phyloP scores from a whole-genome alignment of 2,797 vertebrate genomes.

The Sphaeramia orbicularis region DNA sequence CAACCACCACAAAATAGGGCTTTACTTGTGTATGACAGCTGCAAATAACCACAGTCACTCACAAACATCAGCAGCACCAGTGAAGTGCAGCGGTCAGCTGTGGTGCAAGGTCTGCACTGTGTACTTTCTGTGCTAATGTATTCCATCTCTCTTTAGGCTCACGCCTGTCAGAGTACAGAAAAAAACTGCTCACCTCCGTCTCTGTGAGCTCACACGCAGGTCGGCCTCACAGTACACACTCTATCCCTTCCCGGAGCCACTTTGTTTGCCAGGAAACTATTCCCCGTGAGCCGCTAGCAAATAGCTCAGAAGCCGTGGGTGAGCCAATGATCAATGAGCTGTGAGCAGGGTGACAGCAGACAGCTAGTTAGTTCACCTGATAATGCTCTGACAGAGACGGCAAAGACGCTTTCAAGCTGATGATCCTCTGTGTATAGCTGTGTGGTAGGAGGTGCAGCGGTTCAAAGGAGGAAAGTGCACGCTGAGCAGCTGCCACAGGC shows the following conservation, averaged over 20 bases:
- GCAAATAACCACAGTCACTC: constrained; percentile 51
- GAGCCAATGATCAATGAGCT: constrained; percentile 62
- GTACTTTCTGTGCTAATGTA: constrained; percentile 58
- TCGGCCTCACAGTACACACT: constrained; percentile 52
- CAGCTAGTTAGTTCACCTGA: constrained; percentile 43
- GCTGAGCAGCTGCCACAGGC: constrained; percentile 24
- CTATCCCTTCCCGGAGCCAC: constrained; percentile 29
- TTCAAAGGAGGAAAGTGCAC: constrained; percentile 33
- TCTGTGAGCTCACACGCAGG: not conserved
- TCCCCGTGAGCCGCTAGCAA: constrained; percentile 50
- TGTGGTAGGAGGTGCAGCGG: constrained; percentile 1
- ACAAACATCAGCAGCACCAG: constrained; percentile 37
- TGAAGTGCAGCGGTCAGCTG: constrained; percentile 45
- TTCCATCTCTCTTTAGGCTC: constrained; percentile 56
- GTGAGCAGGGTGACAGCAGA: constrained; percentile 55
- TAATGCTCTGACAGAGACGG: constrained; percentile 32
- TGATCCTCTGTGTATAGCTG: constrained; percentile 1
- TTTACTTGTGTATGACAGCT: constrained; percentile 63
- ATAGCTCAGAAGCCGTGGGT: constrained; percentile 32
- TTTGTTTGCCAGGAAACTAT: constrained; percentile 76
- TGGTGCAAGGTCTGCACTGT: constrained; percentile 23
- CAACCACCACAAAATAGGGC: constrained; percentile 45
- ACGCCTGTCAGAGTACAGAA: constrained; percentile 29
- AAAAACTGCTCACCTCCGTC: constrained; percentile 34
- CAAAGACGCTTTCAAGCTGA: constrained; percentile 28